These are phyloP conservation scores for Osmoderma eremita DNA, from an alignment of 2,888 invertebrate genomes.

Conservation along the genomic window DNA sequence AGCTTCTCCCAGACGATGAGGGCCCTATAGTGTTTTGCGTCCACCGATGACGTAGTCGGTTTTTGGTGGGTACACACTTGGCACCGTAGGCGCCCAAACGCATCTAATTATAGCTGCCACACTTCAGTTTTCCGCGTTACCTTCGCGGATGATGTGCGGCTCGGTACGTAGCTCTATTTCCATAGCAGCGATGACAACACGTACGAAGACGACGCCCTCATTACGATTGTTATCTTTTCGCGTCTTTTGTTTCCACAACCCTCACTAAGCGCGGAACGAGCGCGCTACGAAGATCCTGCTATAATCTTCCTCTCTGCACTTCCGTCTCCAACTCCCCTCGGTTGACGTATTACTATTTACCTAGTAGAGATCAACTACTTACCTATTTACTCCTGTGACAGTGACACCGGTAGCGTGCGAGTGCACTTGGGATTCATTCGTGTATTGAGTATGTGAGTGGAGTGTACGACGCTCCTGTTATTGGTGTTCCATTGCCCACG, in stretches of 20 bases:
- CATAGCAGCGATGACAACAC: conserved; percentile 33
- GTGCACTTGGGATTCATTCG: conserved; percentile 6
- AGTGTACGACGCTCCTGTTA: conserved; percentile 6
- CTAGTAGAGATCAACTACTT: not conserved
- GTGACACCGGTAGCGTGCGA: conserved; percentile 28
- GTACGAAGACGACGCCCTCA: conserved; percentile 21
- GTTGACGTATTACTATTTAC: conserved; percentile 5
- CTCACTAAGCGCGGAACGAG: not conserved
- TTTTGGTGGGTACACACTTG: conserved; percentile 41
- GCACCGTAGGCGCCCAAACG: conserved; percentile 53
- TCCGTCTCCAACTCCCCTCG: not conserved
- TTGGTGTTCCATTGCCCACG: conserved; percentile 21
- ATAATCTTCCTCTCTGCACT: not conserved
- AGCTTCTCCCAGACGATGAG: conserved; percentile 5
- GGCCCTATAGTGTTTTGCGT: conserved; percentile 21
- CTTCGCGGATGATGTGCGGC: conserved; percentile 51
- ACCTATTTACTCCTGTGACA: conserved; percentile 18
- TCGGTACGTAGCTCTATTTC: conserved; percentile 50
- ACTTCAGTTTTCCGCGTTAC: conserved; percentile 53
- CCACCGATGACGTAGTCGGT: conserved; percentile 18
- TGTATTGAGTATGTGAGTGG: conserved; percentile 26
- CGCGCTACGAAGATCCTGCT: not conserved
- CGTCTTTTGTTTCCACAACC: conserved; percentile 11
- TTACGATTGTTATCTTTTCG: conserved; percentile 30
- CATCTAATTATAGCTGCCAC: conserved; percentile 52